Evolutionary conservation across 2,113 vertebrate genomes (phyloP).

Genomic region (Capreolus pygargus): DNA sequence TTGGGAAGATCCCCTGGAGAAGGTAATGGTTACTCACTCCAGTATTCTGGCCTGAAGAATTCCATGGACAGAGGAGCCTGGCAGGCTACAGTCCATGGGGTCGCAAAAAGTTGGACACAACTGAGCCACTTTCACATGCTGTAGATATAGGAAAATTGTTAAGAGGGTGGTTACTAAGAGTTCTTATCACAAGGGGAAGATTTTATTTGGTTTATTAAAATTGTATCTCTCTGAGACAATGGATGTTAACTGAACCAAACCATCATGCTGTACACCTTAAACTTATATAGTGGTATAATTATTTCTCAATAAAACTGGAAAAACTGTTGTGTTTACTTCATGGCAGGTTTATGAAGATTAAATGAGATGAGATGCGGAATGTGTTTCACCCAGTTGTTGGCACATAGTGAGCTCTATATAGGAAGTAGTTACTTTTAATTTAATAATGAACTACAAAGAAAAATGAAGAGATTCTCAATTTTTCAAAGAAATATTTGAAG

Average conservation of each 20-base stretch:
- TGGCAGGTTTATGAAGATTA: neutral
- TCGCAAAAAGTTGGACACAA: neutral
- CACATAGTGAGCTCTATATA: neutral
- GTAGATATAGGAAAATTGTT: neutral
- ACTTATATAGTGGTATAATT: neutral
- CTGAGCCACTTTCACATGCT: neutral
- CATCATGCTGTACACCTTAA: neutral
- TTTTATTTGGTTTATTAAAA: neutral
- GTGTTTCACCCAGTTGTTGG: neutral
- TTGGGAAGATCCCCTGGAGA: neutral
- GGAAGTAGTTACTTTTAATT: neutral
- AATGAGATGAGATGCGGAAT: neutral
- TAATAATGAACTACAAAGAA: neutral
- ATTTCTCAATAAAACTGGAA: neutral
- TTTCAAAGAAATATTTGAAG: conserved; percentile 13
- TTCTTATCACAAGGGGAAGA: neutral
- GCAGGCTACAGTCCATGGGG: neutral
- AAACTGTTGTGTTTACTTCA: neutral
- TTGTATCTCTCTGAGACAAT: neutral
- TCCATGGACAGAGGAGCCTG: neutral
- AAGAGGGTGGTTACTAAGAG: neutral
- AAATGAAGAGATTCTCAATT: neutral
- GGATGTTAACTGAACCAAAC: neutral
- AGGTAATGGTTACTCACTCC: neutral
- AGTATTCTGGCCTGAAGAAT: neutral